Base-by-base conservation (phyloP, 2,113 vertebrate species). In the Candoia aspera region DNA sequence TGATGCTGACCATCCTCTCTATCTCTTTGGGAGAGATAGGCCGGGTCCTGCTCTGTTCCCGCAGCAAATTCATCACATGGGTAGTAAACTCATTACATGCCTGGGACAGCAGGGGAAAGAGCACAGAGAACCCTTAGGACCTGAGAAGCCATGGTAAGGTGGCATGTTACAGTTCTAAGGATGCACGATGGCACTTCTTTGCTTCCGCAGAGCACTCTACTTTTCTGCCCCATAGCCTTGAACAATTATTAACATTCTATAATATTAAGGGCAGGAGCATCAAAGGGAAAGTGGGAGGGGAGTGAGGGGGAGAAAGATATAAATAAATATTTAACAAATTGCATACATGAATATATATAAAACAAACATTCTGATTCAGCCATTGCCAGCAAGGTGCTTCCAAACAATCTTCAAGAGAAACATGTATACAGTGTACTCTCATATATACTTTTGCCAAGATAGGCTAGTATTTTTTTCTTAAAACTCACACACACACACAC, bases 11-110 rank as follows among this genome's bases (percentile, higher is more conserved):
- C 99, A 99, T 99, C 55, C 99, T 98, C 96, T 99, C 99, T 1
- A 99, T 99, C 98, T 99, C 99, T 97, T 99, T 99, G 0, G 99
- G 99, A 0, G 99, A 99, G 97, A 99, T 99, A 83, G 99, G 99
- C 85, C 99, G 97, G 42, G 99, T 99, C 96, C 99, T 98, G 84
- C 98, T 99, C 97, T 99, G 99, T 96, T 99, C 99, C 2, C 99
- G 97, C 97, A 99, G 96, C 90, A 99, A 98, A 97, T 99, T 99
- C 99, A 99, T 99, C 97, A 99, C 99, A 0, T 99, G 99, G 91
- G 99, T 99, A 91, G 99, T 99, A 97, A 99, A 99, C 97, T 99
- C 99, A 0, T 99, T 99, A 95, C 99, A 99, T 0, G 99, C 99
- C 99, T 99, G 97, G 12, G 91, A 95, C 0, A 97, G 92, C 87